Base-by-base conservation (phyloP, 1,140 invertebrate genomes). In the Trichonephila inaurata region DNA sequence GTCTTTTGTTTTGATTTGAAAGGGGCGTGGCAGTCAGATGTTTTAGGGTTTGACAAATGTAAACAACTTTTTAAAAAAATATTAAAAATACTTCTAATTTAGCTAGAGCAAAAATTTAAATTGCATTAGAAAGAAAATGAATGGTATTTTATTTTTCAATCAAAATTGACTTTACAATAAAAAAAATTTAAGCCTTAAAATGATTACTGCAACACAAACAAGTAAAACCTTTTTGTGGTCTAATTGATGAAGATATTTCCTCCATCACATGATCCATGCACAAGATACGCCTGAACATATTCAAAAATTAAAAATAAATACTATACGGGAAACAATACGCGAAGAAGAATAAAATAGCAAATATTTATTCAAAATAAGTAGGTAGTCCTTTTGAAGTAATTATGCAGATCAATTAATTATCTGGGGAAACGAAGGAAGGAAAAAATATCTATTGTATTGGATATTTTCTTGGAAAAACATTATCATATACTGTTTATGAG, bases 361-460 rank as follows among this genome's bases (percentile, higher is more conserved):
- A 77, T 77, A 33, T 40, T 28, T 10, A 40, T 77, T 18, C 16
- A 33, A 40, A 77, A 77, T 18, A 77, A 64, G 21, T 64, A 64
- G 62, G 21, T 1, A 19, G 12, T 18, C 33, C 28, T 77, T 28
- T 33, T 21, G 28, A 77, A 8, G 18, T 33, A 33, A 77, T 77
- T 77, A 69, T 69, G 66, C 66, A 28, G 66, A 69, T 69, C 4
- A 69, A 69, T 69, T 69, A 69, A 28, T 69, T n/a, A 69, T 69
- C 66, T 7, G 24, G 10, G 66, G n/a, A 69, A 69, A 24, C 12
- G 66, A 12, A 69, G n/a, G n/a, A 24, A 2, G 28, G 24, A 14
- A n/a, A 77, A 77, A 77, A 77, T 33, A 6, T 77, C 33, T 33
- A 77, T 77, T 77, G 72, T 77, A 14, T 77, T 40, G 40, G 28